A percentile compares a stretch with the other conserved stretches of the same genome.
These are phyloP conservation scores for Zosterops pallidus DNA, from an alignment of 2,113 vertebrate species.

Conservation along the genomic window DNA sequence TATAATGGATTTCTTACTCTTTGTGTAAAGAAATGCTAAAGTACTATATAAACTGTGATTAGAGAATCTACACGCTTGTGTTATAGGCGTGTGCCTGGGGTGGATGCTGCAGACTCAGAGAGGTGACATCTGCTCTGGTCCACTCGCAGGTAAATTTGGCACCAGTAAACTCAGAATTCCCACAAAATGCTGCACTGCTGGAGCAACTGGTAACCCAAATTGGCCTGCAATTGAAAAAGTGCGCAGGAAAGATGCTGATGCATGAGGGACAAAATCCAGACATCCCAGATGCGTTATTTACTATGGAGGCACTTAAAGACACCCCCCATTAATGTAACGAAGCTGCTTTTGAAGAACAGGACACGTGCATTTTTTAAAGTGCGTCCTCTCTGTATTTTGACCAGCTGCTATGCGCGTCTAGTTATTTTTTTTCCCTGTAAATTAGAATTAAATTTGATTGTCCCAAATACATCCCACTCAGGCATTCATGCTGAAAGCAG, in stretches of 20 bases:
- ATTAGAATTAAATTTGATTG: conserved; percentile 52
- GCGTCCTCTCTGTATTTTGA: background rate
- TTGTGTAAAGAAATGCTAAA: conserved; percentile 20
- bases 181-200: background rate
- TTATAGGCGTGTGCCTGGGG: background rate
- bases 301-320: background rate
- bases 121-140: background rate
- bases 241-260: background rate
- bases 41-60: background rate
- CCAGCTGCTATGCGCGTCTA: background rate
- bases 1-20: conserved; percentile 14
- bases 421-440: background rate
- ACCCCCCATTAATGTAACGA: background rate
- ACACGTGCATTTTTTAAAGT: background rate
- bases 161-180: background rate
- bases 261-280: conserved; percentile 10
- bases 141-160: background rate
- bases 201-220: background rate
- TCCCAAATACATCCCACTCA: conserved; percentile 54
- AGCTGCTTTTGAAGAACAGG: background rate
- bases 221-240: background rate
- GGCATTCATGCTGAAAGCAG: conserved; percentile 63
- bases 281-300: conserved; percentile 27
- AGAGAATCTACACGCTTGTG: background rate
- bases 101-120: background rate